Conservation (phyloP, 2,113 vertebrate genomes). For the Megatriorchis doriae region DNA sequence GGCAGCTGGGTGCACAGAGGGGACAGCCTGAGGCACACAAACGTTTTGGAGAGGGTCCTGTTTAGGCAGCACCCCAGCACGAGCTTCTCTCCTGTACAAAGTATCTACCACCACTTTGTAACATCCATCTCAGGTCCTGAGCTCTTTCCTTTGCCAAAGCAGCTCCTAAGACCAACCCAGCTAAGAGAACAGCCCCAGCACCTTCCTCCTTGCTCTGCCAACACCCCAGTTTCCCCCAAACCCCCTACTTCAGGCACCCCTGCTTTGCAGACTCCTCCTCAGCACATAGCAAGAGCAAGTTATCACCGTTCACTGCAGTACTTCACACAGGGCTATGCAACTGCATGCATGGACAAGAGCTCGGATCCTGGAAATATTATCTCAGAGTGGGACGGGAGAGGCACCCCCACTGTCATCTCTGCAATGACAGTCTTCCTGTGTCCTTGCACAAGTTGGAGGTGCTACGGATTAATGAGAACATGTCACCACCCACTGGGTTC, state of each 20-base stretch:
- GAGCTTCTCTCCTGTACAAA: background rate
- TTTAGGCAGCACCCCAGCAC: background rate
- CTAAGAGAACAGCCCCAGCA: background rate
- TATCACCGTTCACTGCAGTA: fast-evolving
- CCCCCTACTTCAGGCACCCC: fast-evolving
- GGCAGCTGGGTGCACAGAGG: background rate
- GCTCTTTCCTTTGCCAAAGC: background rate
- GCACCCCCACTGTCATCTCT: fast-evolving
- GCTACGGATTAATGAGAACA: background rate
- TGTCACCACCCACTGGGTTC: background rate
- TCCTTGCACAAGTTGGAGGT: background rate
- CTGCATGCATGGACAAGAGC: background rate
- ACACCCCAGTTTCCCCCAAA: background rate
- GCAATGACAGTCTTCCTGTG: background rate
- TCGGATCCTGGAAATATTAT: fast-evolving
- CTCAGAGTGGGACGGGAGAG: background rate
- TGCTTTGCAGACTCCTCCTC: background rate
- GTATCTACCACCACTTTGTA: background rate
- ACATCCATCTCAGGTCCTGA: background rate
- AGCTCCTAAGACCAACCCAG: background rate
- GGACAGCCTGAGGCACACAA: background rate
- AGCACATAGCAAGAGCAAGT: background rate
- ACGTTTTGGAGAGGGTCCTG: background rate
- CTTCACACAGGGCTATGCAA: background rate
- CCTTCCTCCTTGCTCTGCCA: background rate